Base-by-base conservation (phyloP, 2,888 invertebrate genomes). In the Zootermopsis nevadensis region DNA sequence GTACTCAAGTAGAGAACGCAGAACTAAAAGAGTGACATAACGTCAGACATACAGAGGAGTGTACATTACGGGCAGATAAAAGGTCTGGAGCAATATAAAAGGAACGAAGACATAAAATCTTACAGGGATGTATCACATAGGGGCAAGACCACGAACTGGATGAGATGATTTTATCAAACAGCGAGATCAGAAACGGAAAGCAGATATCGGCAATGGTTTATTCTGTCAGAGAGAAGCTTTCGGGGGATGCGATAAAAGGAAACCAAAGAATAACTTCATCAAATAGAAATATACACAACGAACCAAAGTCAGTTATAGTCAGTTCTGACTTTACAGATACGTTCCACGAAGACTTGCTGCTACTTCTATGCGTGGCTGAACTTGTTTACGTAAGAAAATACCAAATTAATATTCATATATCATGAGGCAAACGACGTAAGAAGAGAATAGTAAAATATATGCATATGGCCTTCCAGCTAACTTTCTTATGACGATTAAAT, bases 1-100 rank as follows among this genome's bases (percentile, higher is more conserved):
- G n/a, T 38, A 19, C 33, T 22, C 38, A 38, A 74, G 74, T 69
- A 69, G 31, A 10, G 31, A 69, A 15, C 8, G 31, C 4, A 74
- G 38, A 60, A 60, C 2, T 60, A 60, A 27, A n/a, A 27, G 60
- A n/a, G 12, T 8, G 60, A 60, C 19, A 48, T 12, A 19, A 19
- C 42, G 15, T 19, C 19, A 48, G 48, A 15, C 48, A 60, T 60
- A 27, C 8, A 22, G 74, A 33, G 33, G 31, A 33, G n/a, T 6
- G 74, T 12, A 42, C 38, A 74, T 74, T 74, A 74, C 31, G 66
- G 79, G n/a, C 60, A 77, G 77, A 77, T 55, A 77, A 77, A 24
- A 53, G 30, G 60, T 38, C 35, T 12, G 31, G 79, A n/a, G 35
- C 60, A 79, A 55, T 66, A 79, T 79, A 66, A 66, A 79, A 79